These are phyloP conservation scores for Brachionus calyciflorus DNA, from an alignment of 1,140 invertebrate species.

Conservation along the genomic window DNA sequence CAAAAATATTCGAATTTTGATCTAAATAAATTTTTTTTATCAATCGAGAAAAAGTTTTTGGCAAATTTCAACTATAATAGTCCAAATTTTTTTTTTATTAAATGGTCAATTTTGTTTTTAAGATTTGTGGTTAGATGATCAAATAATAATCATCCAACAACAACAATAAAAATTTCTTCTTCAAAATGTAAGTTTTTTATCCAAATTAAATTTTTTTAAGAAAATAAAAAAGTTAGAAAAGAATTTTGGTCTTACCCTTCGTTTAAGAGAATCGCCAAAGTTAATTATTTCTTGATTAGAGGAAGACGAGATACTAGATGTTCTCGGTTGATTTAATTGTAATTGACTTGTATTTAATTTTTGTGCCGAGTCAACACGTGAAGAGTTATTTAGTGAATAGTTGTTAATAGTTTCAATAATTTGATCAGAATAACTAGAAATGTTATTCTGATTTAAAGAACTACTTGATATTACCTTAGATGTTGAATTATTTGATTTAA, in stretches of 20 bases:
- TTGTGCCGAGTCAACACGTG: background rate
- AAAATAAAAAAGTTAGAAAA: background rate
- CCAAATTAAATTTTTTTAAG: background rate
- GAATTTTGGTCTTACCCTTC: background rate
- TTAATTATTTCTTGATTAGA: conserved; percentile 20
- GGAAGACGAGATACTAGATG: background rate
- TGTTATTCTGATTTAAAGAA: conserved; percentile 30
- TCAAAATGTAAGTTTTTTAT: no score
- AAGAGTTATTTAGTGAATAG: background rate
- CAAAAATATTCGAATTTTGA: no score
- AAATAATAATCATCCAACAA: no score
- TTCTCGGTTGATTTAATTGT: background rate
- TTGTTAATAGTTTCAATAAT: no score
- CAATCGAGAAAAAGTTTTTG: no score
- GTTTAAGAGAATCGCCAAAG: conserved; percentile 26
- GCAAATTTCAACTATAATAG: no score
- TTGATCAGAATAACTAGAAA: conserved; percentile 13
- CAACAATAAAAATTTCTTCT: no score
- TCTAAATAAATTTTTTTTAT: no score
- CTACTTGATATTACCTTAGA: conserved; percentile 1
- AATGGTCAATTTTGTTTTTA: no score
- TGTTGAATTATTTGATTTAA: background rate
- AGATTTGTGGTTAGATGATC: no score
- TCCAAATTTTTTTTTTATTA: no score
- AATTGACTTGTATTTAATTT: background rate